These are phyloP conservation scores for Gila robusta DNA, from an alignment of 2,797 vertebrate species.

Conservation along the genomic window DNA sequence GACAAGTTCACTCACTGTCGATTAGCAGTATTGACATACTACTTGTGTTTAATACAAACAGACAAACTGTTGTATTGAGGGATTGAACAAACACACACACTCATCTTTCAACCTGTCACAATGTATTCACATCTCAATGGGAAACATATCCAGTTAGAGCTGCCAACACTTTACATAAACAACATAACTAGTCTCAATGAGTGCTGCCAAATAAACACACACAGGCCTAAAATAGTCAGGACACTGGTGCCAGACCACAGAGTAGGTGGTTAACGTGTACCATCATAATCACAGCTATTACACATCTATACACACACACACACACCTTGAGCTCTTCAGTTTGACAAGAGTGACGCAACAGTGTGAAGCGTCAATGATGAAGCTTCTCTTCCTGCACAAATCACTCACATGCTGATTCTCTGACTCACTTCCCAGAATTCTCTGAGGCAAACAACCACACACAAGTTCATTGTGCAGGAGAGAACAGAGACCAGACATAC, in stretches of 20 bases:
- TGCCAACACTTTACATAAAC: slow-evolving; percentile 42
- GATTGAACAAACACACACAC: slow-evolving; percentile 15
- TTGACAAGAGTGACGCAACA: not conserved
- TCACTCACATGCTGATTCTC: slow-evolving; percentile 17
- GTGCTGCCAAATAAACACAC: not conserved
- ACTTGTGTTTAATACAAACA: not conserved
- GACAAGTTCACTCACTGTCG: not conserved
- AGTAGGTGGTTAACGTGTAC: slow-evolving; percentile 43
- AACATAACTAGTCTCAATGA: slow-evolving; percentile 26
- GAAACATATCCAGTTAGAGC: not conserved
- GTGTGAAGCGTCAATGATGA: not conserved
- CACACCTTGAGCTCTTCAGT: not conserved
- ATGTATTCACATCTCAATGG: not conserved
- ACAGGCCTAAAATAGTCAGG: slow-evolving; percentile 28
- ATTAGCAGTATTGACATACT: slow-evolving; percentile 6
- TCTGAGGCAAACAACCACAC: slow-evolving; percentile 20
- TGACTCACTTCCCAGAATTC: slow-evolving; percentile 33
- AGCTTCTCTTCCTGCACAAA: not conserved
- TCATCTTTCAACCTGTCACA: not conserved
- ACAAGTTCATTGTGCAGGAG: slow-evolving; percentile 14
- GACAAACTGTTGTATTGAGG: slow-evolving; percentile 16
- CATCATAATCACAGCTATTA: slow-evolving; percentile 31
- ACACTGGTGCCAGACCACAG: slow-evolving; percentile 48
- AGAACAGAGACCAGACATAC: slow-evolving; percentile 5
- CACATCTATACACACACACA: slow-evolving; percentile 37